phyloP scores from a whole-genome alignment of 2,888 invertebrate genomes.

The Drosophila suboccidentalis region DNA sequence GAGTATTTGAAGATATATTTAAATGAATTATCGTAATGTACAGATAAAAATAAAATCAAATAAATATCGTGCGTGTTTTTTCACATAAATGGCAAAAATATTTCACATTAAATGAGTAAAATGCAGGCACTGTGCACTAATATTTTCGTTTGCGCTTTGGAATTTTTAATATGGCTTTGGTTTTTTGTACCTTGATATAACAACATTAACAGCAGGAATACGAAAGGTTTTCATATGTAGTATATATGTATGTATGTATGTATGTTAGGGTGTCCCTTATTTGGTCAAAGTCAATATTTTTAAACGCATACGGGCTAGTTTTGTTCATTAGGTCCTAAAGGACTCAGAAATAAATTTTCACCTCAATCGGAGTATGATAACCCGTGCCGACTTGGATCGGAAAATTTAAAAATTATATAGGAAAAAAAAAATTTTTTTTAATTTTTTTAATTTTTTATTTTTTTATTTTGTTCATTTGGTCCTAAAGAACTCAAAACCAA shows the following conservation, averaged over 20 bases:
- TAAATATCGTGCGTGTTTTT: constrained; percentile 6
- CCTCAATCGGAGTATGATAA: no score
- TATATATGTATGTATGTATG: not conserved
- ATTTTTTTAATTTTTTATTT: no score
- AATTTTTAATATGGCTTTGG: constrained; percentile 48
- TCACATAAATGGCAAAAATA: constrained; percentile 36
- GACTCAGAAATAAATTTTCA: no score
- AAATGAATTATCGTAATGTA: not conserved
- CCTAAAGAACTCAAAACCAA: no score
- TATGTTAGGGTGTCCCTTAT: no score
- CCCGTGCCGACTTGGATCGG: no score
- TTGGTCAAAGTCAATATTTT: no score
- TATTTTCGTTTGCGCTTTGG: constrained; percentile 40
- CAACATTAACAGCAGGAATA: constrained; percentile 1
- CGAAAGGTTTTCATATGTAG: constrained; percentile 17
- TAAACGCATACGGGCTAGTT: no score
- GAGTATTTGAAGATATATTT: not conserved
- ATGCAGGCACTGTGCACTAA: constrained; percentile 43
- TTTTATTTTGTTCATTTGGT: no score
- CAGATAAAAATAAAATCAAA: constrained; percentile 4
- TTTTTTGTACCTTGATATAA: constrained; percentile 25
- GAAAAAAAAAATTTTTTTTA: no score
- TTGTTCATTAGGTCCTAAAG: no score
- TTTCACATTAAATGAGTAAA: constrained; percentile 52
- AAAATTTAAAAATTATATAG: no score